Base-by-base conservation (phyloP, 2,113 vertebrate species). In the Pionites leucogaster region DNA sequence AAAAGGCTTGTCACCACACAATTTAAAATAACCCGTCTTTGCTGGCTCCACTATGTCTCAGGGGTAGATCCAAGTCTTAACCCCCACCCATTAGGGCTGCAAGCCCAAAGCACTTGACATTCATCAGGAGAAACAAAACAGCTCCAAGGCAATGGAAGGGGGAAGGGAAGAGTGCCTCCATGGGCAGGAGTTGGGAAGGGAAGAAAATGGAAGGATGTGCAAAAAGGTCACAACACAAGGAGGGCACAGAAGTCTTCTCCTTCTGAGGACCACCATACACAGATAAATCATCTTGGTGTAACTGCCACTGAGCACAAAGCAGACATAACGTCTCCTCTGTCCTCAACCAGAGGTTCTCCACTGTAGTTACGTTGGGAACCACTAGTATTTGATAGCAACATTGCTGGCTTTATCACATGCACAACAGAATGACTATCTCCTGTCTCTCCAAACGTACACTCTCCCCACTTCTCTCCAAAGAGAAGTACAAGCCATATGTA, bases 21-120 rank as follows among this genome's bases (percentile, higher is more conserved):
- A 82, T 93, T 90, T 90, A 91, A 94, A 97, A 96, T 82, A 97
- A 77, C 57, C 77, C 28, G 62, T 87, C 47, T 76, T 92, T 81
- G 62, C 75, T 88, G 93, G 95, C 96, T 96, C 92, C 83, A 23
- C 37, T 79, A 63, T 78, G 86, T 95, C 96, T 94, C 90, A 72
- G 68, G 97, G 88, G 83, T 71, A 95, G 78, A 84, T 90, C 94
- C 90, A 92, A 84, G 84, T 69, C 84, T 85, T 95, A 83, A 76
- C 70, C 75, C 92, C 64, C 64, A 27, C 55, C 84, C 96, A 60
- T 65, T 65, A 82, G 76, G 86, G 80, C 60, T 80, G n/a, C 62
- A 81, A 75, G 82, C 75, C 31, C 25, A 70, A 90, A 90, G 75
- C 76, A 81, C 82, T 96, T 81, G 46, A 59, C 39, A 4, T 82